A percentile compares a stretch with the other conserved stretches of the same genome.
Conservation (phyloP, 2,888 invertebrate species). For the Noctua fimbriata region DNA sequence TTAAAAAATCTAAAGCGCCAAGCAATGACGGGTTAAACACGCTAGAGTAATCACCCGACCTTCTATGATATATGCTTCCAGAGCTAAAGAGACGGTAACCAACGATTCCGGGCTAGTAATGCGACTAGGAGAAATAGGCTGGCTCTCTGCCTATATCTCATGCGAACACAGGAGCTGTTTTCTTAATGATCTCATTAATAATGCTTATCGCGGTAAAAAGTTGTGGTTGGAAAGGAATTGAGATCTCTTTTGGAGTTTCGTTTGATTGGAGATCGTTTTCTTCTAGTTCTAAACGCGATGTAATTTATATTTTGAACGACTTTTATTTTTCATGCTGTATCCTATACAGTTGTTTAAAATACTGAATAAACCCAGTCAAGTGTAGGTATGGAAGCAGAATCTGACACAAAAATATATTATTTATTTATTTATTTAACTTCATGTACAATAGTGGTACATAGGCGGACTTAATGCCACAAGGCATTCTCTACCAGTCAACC, state of each 20-base stretch:
- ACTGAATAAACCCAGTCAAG: not conserved
- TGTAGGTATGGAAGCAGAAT: not conserved
- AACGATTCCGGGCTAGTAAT: constrained; percentile 54
- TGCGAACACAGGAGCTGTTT: constrained; percentile 63
- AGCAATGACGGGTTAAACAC: constrained; percentile 43
- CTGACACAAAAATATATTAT: not conserved
- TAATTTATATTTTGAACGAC: not conserved
- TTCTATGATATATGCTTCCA: constrained; percentile 50
- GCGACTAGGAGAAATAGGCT: constrained; percentile 62
- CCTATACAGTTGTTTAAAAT: not conserved
- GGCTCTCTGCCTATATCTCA: constrained; percentile 43
- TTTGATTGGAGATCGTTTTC: constrained; percentile 24
- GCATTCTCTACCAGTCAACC: no score
- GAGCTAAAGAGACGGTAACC: constrained; percentile 49
- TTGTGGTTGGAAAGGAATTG: constrained; percentile 16
- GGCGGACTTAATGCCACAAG: no score
- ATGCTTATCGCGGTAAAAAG: constrained; percentile 44
- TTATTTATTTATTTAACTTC: no score
- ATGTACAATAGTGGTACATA: no score
- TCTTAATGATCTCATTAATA: constrained; percentile 61
- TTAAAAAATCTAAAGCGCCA: constrained; percentile 49
- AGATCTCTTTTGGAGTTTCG: constrained; percentile 10
- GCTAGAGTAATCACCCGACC: constrained; percentile 53
- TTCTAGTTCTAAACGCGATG: not conserved
- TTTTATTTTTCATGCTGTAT: not conserved